phyloP scores from a whole-genome alignment of 2,797 vertebrate species.

The Crocodylus rhombifer region DNA sequence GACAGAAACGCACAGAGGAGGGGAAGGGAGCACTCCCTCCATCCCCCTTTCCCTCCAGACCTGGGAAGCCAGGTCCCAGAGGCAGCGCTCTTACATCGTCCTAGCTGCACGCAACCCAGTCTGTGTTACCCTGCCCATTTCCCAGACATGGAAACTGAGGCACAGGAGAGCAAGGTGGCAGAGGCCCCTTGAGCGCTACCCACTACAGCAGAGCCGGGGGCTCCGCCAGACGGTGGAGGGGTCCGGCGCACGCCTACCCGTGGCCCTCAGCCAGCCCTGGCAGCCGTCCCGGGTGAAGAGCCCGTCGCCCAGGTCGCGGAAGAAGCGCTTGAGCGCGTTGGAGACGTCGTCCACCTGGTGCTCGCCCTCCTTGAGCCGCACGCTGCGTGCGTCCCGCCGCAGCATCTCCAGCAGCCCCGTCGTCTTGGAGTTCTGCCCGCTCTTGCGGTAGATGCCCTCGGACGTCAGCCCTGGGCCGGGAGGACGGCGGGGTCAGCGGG shows the following conservation, averaged over 20 bases:
- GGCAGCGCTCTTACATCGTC: too few relatives aligned
- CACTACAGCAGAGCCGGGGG: too few relatives aligned
- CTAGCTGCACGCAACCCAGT: too few relatives aligned
- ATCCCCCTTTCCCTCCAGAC: too few relatives aligned
- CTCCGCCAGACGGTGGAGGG: too few relatives aligned
- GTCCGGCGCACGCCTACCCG: constrained; percentile 68
- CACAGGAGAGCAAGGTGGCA: too few relatives aligned
- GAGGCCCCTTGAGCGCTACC: too few relatives aligned
- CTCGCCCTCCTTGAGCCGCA: constrained; percentile 90
- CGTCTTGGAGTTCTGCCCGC: constrained; percentile 93
- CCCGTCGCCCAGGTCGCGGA: constrained; percentile 90
- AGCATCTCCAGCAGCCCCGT: constrained; percentile 87
- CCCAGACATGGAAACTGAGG: too few relatives aligned
- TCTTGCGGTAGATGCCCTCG: constrained; percentile 97
- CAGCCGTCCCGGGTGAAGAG: constrained; percentile 85
- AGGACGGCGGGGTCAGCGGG: not conserved
- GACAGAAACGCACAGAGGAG: too few relatives aligned
- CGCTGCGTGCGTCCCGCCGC: constrained; percentile 87
- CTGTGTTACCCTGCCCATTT: too few relatives aligned
- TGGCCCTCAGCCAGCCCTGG: constrained; percentile 84
- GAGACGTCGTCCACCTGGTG: constrained; percentile 95
- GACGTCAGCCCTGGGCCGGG: constrained; percentile 87
- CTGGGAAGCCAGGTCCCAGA: too few relatives aligned
- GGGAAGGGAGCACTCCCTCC: too few relatives aligned
- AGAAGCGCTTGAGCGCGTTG: constrained; percentile 94